A percentile compares a stretch with the other conserved stretches of the same genome.
These are phyloP conservation scores for Drosophila neonasuta DNA, from an alignment of 2,888 invertebrate species.

Conservation along the genomic window DNA sequence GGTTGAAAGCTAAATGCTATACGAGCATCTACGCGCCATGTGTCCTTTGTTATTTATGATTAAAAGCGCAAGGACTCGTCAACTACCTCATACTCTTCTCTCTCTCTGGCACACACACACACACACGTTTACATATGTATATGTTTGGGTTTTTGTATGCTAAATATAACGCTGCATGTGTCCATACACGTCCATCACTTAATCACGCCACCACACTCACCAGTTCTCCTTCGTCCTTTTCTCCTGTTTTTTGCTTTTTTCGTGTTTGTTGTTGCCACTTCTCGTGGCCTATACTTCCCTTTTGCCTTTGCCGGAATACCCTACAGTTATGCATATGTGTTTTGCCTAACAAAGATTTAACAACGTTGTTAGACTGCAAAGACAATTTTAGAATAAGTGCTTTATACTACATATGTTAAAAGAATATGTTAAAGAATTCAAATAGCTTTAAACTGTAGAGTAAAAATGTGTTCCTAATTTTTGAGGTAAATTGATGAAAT, in stretches of 20 bases:
- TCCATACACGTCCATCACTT: slow-evolving; percentile 78
- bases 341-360: not conserved
- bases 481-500: too few species aligned
- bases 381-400: too few species aligned
- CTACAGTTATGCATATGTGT: slow-evolving; percentile 10
- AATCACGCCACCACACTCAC: slow-evolving; percentile 75
- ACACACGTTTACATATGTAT: slow-evolving; percentile 52
- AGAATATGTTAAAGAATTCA: too few species aligned
- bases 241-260: not conserved
- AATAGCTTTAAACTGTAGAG: too few species aligned
- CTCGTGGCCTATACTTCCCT: not conserved
- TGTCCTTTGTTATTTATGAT: slow-evolving; percentile 78
- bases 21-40: slow-evolving; percentile 70
- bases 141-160: slow-evolving; percentile 67
- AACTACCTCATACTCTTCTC: slow-evolving; percentile 24
- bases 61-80: slow-evolving; percentile 76
- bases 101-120: slow-evolving; percentile 24
- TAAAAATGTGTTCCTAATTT: too few species aligned
- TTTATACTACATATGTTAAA: too few species aligned
- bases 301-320: not conserved
- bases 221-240: slow-evolving; percentile 14
- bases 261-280: not conserved
- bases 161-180: slow-evolving; percentile 78
- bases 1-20: slow-evolving; percentile 71
- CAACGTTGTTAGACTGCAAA: too few species aligned